Evolutionary conservation across 2,113 vertebrate genomes (phyloP).

Genomic region (Fulica atra): DNA sequence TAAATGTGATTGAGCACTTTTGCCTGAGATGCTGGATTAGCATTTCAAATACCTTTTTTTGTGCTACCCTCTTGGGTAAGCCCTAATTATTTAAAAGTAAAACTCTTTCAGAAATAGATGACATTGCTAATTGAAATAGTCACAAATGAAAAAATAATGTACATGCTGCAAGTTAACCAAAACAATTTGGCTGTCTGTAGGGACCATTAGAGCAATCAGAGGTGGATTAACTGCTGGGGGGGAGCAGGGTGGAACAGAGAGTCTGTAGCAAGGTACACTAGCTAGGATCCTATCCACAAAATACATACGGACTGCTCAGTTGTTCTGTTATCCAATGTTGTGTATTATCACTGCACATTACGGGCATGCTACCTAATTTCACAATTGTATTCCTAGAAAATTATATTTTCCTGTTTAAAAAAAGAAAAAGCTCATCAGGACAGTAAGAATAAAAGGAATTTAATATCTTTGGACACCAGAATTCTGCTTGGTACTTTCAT

Average conservation of each 20-base stretch:
- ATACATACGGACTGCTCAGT: background rate
- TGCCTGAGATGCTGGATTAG: slow-evolving; percentile 27
- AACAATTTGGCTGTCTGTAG: background rate
- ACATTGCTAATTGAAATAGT: slow-evolving; percentile 37
- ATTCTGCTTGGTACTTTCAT: background rate
- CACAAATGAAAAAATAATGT: slow-evolving; percentile 26
- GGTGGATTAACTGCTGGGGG: background rate
- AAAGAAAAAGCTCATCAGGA: background rate
- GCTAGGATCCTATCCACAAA: background rate
- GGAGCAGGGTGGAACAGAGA: background rate
- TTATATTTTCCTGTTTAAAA: background rate
- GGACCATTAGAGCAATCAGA: background rate
- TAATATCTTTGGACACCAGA: background rate
- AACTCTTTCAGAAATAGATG: slow-evolving; percentile 20
- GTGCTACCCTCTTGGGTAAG: slow-evolving; percentile 12
- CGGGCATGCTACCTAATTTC: background rate
- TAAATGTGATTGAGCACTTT: background rate
- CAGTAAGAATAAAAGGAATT: background rate
- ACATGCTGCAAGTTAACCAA: slow-evolving; percentile 12
- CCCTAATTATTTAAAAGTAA: slow-evolving; percentile 41
- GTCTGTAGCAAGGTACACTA: background rate
- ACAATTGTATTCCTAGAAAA: background rate
- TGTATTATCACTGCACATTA: background rate
- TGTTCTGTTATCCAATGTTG: background rate
- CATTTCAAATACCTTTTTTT: slow-evolving; percentile 30